These are phyloP conservation scores for Amblyopsis hoosieri DNA, from an alignment of 2,797 vertebrate species.

Conservation along the genomic window DNA sequence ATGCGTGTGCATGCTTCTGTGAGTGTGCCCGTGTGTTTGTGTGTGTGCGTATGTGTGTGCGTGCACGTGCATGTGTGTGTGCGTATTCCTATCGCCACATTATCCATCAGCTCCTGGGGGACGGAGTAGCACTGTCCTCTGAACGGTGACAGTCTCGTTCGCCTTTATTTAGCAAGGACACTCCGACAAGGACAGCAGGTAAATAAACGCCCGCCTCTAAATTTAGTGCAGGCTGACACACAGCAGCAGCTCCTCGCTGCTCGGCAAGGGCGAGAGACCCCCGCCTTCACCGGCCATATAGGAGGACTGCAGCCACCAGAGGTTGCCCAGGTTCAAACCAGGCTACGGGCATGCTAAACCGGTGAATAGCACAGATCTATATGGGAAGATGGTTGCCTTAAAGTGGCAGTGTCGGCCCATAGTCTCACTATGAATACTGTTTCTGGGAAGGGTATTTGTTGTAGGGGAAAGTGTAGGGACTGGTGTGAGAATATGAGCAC, in stretches of 20 bases:
- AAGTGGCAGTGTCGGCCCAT: no score
- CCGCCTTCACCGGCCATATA: conserved; percentile 17
- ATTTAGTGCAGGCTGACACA: conserved; percentile 61
- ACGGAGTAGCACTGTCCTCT: conserved; percentile 49
- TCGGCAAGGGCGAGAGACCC: conserved; percentile 37
- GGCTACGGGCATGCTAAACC: conserved; percentile 11
- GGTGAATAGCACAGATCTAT: no score
- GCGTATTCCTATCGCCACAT: not conserved
- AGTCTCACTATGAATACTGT: no score
- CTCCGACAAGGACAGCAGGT: conserved; percentile 74
- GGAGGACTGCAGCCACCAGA: conserved; percentile 20
- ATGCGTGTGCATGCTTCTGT: no score
- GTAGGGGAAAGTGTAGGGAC: no score
- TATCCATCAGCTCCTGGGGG: no score
- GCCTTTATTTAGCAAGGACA: conserved; percentile 80
- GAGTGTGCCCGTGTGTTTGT: no score
- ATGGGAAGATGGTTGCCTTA: no score
- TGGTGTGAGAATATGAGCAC: no score
- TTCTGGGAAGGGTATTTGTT: no score
- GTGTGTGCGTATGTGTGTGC: not conserved
- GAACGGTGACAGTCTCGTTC: conserved; percentile 62
- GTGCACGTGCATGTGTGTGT: not conserved
- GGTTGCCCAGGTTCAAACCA: conserved; percentile 24
- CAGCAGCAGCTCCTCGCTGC: conserved; percentile 28
- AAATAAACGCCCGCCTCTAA: conserved; percentile 74